Evolutionary conservation across 2,113 vertebrate species (phyloP).

Genomic region (Grammomys surdaster): DNA sequence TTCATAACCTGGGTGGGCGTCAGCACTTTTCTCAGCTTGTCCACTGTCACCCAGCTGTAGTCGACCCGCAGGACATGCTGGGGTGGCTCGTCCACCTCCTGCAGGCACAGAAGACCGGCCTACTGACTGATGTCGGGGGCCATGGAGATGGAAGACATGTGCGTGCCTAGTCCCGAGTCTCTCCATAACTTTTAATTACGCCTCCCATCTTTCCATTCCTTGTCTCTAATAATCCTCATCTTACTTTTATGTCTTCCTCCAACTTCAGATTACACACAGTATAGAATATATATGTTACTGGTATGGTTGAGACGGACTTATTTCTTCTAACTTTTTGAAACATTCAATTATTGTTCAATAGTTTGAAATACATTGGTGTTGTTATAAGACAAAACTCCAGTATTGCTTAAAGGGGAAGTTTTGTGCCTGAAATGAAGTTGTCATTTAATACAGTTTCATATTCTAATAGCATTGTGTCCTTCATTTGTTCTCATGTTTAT

Average conservation of each 20-base stretch:
- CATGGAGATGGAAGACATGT: no score
- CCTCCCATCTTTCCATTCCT: neutral
- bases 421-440: neutral
- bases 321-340: neutral
- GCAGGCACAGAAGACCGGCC: no score
- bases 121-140: no score
- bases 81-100: no score
- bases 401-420: neutral
- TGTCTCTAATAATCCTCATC: neutral
- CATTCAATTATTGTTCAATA: neutral
- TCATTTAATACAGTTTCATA: neutral
- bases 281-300: neutral
- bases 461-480: neutral
- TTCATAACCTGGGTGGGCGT: slow-evolving; percentile 90
- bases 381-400: neutral
- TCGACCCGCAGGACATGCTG: no score
- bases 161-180: neutral
- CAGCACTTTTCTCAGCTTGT: no score
- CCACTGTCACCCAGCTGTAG: no score
- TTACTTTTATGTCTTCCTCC: neutral
- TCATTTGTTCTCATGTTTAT: neutral
- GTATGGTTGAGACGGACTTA: neutral
- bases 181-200: neutral
- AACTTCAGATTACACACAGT: neutral
- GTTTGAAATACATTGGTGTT: neutral